Conservation (phyloP, 2,888 invertebrate species). For the Graphium colonna region DNA sequence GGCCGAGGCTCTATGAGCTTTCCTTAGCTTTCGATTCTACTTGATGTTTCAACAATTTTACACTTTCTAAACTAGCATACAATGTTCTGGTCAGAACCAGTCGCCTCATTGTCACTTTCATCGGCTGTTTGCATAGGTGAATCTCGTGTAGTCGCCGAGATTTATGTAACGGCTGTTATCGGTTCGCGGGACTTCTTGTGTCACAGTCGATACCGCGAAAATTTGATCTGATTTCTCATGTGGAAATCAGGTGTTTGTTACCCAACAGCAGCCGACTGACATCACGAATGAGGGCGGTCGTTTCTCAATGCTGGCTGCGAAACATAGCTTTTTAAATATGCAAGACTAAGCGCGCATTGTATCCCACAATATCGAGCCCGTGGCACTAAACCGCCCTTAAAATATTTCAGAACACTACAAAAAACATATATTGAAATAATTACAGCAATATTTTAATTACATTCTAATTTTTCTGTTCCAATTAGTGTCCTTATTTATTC, state of each 20-base stretch:
- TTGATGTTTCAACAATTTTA: not conserved
- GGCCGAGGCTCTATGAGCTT: not conserved
- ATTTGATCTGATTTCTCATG: conserved; percentile 63
- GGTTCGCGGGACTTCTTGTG: conserved; percentile 34
- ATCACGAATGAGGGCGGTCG: conserved; percentile 74
- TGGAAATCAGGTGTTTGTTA: conserved; percentile 74
- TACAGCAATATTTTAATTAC: no score
- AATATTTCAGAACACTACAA: no score
- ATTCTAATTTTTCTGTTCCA: no score
- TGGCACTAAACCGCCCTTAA: conserved; percentile 9
- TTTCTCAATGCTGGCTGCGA: conserved; percentile 76
- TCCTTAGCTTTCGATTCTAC: not conserved
- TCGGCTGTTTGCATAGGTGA: conserved; percentile 47
- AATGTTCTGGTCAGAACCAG: conserved; percentile 38
- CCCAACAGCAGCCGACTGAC: conserved; percentile 63
- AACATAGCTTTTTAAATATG: conserved; percentile 74
- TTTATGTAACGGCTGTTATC: conserved; percentile 39
- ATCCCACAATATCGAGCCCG: conserved; percentile 34
- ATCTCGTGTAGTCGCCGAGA: conserved; percentile 32
- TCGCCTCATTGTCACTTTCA: conserved; percentile 53
- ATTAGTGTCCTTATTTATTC: no score
- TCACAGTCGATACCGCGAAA: conserved; percentile 48
- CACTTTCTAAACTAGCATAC: conserved; percentile 59
- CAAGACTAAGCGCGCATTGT: conserved; percentile 65
- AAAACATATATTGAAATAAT: no score